These are phyloP conservation scores for Drosophila neocordata DNA, from an alignment of 1,140 invertebrate species.

Conservation along the genomic window DNA sequence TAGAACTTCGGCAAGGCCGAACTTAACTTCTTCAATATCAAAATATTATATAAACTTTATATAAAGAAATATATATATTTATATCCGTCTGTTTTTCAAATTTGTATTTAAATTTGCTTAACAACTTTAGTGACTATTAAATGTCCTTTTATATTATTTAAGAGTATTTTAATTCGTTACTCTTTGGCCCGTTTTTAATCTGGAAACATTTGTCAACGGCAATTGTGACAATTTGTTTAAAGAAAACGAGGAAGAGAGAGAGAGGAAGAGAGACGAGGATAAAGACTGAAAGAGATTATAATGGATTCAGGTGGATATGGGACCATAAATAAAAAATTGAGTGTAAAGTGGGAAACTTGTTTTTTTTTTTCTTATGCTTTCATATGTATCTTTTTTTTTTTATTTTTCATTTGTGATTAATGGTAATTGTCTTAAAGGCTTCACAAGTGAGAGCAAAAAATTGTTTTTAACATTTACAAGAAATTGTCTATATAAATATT, in stretches of 20 bases:
- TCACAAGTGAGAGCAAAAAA: neutral
- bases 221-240: constrained; percentile 63
- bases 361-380: neutral
- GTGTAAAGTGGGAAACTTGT: constrained; percentile 29
- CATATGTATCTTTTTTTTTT: neutral
- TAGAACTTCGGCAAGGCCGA: no score
- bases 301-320: neutral
- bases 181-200: constrained; percentile 15
- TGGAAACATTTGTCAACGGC: constrained; percentile 60
- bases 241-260: no score
- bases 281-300: neutral
- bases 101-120: no score
- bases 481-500: neutral
- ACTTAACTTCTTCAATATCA: no score
- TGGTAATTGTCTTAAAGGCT: constrained; percentile 56
- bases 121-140: no score
- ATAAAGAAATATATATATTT: no score
- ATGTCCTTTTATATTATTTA: constrained; percentile 18
- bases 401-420: constrained; percentile 50
- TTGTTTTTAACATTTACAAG: constrained; percentile 1
- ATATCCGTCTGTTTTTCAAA: no score
- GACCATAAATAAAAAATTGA: constrained; percentile 46
- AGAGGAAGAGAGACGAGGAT: neutral
- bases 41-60: no score
- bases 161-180: neutral